phyloP scores from a whole-genome alignment of 2,797 vertebrate genomes.

The Micromesistius poutassou region DNA sequence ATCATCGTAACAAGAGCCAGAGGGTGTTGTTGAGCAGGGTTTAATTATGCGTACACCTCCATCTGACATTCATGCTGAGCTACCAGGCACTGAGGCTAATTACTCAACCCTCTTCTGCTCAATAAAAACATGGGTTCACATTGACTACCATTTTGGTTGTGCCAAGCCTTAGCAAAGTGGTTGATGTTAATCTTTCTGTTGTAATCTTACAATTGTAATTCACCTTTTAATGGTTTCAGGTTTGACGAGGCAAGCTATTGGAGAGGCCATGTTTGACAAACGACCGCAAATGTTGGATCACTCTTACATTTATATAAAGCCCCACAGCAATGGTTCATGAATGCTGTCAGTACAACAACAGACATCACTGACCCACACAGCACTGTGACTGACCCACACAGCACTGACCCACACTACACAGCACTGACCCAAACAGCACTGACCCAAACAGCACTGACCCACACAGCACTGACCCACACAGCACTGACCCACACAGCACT shows the following conservation, averaged over 20 bases:
- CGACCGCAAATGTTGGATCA: not conserved
- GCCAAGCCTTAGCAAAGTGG: not conserved
- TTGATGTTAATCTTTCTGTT: not conserved
- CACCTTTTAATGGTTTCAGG: not conserved
- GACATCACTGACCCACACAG: not conserved
- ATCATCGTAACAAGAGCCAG: not conserved
- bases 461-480: not conserved
- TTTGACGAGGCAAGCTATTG: not conserved
- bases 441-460: not conserved
- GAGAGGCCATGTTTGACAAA: not conserved
- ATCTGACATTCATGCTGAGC: not conserved
- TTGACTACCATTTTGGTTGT: not conserved
- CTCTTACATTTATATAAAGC: not conserved
- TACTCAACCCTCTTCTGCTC: not conserved
- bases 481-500: not conserved
- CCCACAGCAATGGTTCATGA: not conserved
- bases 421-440: not conserved
- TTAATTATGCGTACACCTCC: not conserved
- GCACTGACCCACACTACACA: too few species aligned
- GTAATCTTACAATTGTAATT: not conserved
- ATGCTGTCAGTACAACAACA: not conserved
- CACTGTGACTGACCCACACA: too few species aligned
- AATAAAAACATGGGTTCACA: not conserved
- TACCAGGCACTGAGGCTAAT: not conserved
- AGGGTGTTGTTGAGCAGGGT: not conserved